Evolutionary conservation across 2,797 vertebrate species (phyloP), one percentile per base, ranked within the genome.

Genomic region (Melanotaenia parkinsoni): DNA sequence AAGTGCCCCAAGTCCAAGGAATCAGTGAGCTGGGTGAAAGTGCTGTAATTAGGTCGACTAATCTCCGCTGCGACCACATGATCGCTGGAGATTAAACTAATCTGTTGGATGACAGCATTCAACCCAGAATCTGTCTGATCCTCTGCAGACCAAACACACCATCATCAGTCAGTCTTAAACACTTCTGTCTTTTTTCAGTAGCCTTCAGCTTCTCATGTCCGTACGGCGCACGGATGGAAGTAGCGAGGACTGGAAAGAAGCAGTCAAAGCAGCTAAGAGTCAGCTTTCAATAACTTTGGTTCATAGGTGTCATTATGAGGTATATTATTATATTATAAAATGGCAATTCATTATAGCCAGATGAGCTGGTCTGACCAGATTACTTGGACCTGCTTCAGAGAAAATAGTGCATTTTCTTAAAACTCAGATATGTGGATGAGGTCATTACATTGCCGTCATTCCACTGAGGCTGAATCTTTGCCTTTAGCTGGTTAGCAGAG

Each of bases 201-300:
- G 78, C 72, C 83, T 90, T 92, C 79, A 81, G 16, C 63, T 83
- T 89, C 82, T 74, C 83, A 80, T 84, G 74, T 83, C 74, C 16
- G 14, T 6, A 45, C 43, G 16, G 68, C 67, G 56, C 45, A 32
- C 68, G 62, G 66, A 80, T 38, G 0, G 30, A 79, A 58, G 85
- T 85, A 86, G 85, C 81, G 82, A 64, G 56, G 73, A 79, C 61
- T 1, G 11, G 10, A 24, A 38, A 18, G 62, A 86, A 43, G 38
- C 68, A 77, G 14, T 47, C 58, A 63, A 0, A 65, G 20, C 59
- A 73, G 73, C 38, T 58, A 68, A 10, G 58, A 70, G 30, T 5
- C 12, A 30, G 60, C 32, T n/a, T 62, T 61, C 37, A 59, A 26
- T 47, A 9, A 4, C 6, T 81, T 82, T 73, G 64, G 61, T 66